Percentiles rank a stretch among this genome's conserved stretches.
Evolutionary conservation across 2,797 vertebrate genomes (phyloP).

Genomic region (Melanotaenia pygmaea): DNA sequence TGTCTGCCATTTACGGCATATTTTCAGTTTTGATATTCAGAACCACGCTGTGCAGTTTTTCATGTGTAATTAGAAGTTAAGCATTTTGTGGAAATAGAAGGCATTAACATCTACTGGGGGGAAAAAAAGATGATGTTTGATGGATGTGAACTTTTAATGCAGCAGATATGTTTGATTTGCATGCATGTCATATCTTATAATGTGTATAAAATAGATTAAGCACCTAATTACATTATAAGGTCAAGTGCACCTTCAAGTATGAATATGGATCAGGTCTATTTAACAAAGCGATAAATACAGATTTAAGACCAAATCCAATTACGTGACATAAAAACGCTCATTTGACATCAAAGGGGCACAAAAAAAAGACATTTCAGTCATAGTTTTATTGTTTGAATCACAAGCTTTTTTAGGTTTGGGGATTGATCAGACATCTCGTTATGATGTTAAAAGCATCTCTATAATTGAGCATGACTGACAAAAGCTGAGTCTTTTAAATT

Average conservation of each 20-base stretch:
- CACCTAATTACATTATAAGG: slow-evolving; percentile 59
- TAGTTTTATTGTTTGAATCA: background rate
- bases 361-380: slow-evolving; percentile 22
- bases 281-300: background rate
- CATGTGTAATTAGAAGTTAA: slow-evolving; percentile 56
- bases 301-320: slow-evolving; percentile 40
- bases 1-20: background rate
- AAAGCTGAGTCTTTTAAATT: slow-evolving; percentile 30
- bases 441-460: background rate
- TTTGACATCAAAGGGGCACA: background rate
- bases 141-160: slow-evolving; percentile 61
- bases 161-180: slow-evolving; percentile 59
- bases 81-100: slow-evolving; percentile 37
- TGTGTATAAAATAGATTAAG: slow-evolving; percentile 44
- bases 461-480: slow-evolving; percentile 4
- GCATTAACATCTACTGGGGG: slow-evolving; percentile 23
- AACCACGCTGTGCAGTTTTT: slow-evolving; percentile 35
- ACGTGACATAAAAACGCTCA: slow-evolving; percentile 1
- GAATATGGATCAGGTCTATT: slow-evolving; percentile 28
- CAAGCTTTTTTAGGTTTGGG: slow-evolving; percentile 22
- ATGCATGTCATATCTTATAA: slow-evolving; percentile 25
- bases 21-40: slow-evolving; percentile 50
- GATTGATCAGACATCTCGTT: slow-evolving; percentile 15
- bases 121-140: slow-evolving; percentile 20
- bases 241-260: slow-evolving; percentile 27